Evolutionary conservation across 1,140 invertebrate genomes (phyloP), one percentile per base, ranked within the genome.

Genomic region (Danaus plexippus): DNA sequence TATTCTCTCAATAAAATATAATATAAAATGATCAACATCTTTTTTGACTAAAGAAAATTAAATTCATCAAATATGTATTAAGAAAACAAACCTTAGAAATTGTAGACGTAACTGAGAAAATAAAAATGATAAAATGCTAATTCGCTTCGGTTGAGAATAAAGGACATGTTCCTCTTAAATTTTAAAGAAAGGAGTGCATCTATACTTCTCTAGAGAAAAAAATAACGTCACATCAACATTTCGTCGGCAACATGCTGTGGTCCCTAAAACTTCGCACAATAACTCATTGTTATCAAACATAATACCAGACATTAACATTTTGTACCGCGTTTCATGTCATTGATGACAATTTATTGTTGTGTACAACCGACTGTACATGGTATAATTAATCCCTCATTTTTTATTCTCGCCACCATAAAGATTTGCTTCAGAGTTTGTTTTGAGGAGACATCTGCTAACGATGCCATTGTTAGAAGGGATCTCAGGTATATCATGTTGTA

Each of bases 281-380:
- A 61, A 76, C 59, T 80, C 78, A 85, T 86, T 86, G 79, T 86
- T 77, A 73, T 72, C 66, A 59, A 76, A 76, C 76, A 87, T 87
- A 87, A 85, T 85, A 76, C 70, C 66, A 72, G 69, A 79, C 72
- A 85, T 87, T 87, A 86, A 80, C 77, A 79, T 85, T 83, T 80
- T 77, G 75, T 75, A 78, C 77, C 73, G 64, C 75, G 75, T 77
- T 78, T 80, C 78, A 79, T 69, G 80, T 85, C 81, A 80, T 75
- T 83, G 79, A 80, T 81, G 77, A 84, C 77, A 71, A 87, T 87
- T 85, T 87, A 87, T 85, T 80, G 79, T 85, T 74, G 70, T 59
- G 18, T 47, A 64, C 57, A 56, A 56, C 64, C 59, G 54, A 68
- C 69, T 72, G 68, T 78, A 73, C 75, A 73, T 62, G 61, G 66